A percentile compares a stretch with the other conserved stretches of the same genome.
Conservation (phyloP, 2,113 vertebrate genomes). For the Callithrix jacchus region DNA sequence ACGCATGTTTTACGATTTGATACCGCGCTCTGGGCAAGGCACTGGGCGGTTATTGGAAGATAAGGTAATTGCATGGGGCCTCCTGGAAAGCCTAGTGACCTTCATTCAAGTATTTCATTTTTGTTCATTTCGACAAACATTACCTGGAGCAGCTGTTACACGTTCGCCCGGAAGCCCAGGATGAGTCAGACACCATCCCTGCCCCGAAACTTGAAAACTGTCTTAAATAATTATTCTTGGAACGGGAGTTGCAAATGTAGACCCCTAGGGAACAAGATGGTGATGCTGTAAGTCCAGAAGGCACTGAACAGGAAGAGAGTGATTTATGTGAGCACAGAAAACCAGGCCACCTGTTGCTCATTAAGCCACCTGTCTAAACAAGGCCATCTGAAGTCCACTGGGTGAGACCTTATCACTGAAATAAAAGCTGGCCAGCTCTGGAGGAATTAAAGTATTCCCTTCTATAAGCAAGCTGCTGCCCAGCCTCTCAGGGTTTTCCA, state of each 20-base stretch:
- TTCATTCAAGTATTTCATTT: not conserved
- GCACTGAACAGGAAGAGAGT: too few relatives aligned
- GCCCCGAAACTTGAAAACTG: not conserved
- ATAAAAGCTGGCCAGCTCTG: not conserved
- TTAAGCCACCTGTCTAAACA: not conserved
- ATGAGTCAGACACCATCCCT: not conserved
- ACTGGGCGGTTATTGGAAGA: not conserved
- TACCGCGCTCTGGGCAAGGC: rapidly evolving
- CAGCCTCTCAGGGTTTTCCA: not conserved
- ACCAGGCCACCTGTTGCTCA: rapidly evolving
- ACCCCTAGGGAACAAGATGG: rapidly evolving
- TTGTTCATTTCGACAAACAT: not conserved
- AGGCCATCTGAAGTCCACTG: not conserved
- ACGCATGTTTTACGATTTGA: not conserved
- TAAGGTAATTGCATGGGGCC: not conserved
- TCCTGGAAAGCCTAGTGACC: not conserved
- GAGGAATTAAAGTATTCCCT: not conserved
- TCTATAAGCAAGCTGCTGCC: not conserved
- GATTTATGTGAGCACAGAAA: rapidly evolving
- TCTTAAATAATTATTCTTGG: not conserved
- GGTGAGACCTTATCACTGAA: not conserved
- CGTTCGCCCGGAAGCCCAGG: not conserved
- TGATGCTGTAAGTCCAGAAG: rapidly evolving
- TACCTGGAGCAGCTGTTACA: rapidly evolving
- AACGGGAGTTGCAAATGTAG: not conserved